phyloP scores from a whole-genome alignment of 2,113 vertebrate genomes.

The Platycercus adscitus region DNA sequence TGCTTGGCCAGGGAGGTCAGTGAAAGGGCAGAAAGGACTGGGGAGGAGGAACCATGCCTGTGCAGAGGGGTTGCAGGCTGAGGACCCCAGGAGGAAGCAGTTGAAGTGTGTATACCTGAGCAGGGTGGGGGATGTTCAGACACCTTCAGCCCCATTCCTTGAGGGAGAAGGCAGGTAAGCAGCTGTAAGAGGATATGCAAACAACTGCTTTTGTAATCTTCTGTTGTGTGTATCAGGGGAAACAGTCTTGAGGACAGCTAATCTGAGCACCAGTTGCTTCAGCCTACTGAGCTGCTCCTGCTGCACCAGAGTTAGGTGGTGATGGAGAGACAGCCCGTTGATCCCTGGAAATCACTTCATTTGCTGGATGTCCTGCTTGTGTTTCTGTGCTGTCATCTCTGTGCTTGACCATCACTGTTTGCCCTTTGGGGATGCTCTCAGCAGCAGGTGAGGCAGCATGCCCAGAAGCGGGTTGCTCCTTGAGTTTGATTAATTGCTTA shows the following conservation, averaged over 20 bases:
- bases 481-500: neutral
- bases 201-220: neutral
- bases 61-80: neutral
- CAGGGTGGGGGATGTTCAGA: neutral
- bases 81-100: neutral
- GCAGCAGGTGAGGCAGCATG: neutral
- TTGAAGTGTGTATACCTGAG: fast-evolving
- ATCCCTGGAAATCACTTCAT: neutral
- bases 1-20: neutral
- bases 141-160: neutral
- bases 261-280: neutral
- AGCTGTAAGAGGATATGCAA: neutral
- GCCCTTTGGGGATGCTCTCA: neutral
- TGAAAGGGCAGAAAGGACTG: neutral
- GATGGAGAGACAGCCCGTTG: neutral
- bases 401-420: fast-evolving
- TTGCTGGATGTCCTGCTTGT: fast-evolving
- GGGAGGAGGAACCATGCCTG: fast-evolving
- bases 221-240: fast-evolving
- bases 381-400: fast-evolving
- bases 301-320: neutral
- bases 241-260: neutral
- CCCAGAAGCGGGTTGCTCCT: neutral
- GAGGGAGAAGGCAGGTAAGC: neutral
- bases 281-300: neutral